Percentiles rank a stretch among this genome's conserved stretches.
These are phyloP conservation scores for Ceramica pisi DNA, from an alignment of 2,888 invertebrate species.

Conservation along the genomic window DNA sequence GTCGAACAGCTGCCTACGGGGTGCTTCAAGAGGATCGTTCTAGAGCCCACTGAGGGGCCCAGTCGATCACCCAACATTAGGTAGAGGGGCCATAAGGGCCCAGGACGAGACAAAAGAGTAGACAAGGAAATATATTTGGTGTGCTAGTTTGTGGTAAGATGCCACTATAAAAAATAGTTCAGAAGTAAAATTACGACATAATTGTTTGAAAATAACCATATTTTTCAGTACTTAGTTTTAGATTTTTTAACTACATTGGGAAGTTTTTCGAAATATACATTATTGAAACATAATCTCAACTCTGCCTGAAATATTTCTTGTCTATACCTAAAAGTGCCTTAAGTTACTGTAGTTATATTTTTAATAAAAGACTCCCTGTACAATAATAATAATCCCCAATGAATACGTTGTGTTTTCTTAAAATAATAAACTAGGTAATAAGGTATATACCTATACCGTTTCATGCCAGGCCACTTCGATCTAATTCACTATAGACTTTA, in stretches of 20 bases:
- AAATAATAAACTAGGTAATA: too few relatives aligned
- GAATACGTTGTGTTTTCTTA: background rate
- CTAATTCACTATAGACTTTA: too few relatives aligned
- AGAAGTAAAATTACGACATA: too few relatives aligned
- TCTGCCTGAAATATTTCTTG: conserved; percentile 21
- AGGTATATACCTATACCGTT: too few relatives aligned
- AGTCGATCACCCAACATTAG: conserved; percentile 76
- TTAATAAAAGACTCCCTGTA: conserved; percentile 10
- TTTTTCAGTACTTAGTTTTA: background rate
- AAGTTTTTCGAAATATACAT: background rate
- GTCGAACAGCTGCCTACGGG: conserved; percentile 94
- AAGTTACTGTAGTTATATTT: conserved; percentile 32
- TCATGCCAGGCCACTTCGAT: too few relatives aligned
- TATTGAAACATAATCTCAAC: background rate
- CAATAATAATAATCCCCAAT: conserved; percentile 12
- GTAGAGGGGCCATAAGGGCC: conserved; percentile 63
- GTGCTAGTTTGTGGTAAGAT: too few relatives aligned
- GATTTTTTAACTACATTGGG: background rate
- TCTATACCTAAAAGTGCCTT: conserved; percentile 51
- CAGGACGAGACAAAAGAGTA: background rate
- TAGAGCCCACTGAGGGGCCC: conserved; percentile 92
- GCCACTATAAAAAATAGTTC: too few relatives aligned
- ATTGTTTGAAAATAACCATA: background rate
- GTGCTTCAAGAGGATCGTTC: conserved; percentile 94
- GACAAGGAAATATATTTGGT: background rate